Base-by-base conservation (phyloP, 2,797 vertebrate genomes). In the Philypnodon macrostomus region DNA sequence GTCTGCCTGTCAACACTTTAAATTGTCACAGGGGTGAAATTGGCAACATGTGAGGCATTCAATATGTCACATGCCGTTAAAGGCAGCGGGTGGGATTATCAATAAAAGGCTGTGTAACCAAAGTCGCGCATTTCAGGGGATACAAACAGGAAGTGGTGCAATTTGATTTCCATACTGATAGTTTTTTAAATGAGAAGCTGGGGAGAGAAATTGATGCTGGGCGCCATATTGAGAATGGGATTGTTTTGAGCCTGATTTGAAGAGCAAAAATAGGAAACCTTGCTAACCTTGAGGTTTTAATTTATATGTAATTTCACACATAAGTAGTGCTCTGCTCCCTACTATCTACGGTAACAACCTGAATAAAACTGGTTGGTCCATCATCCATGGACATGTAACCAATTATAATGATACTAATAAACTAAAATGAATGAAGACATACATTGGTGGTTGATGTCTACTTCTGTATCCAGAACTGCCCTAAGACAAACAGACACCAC, bases 111-210 rank as follows among this genome's bases (percentile, higher is more conserved):
- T 39, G 47, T 61, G 45, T 63, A 72, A 77, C 58, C 53, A 70
- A 58, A 70, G 42, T 21, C 8, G 65, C 0, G 5, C 1, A 40
- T 17, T 72, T 60, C 63, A 12, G 33, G 14, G 17, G 13, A 56
- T 50, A 67, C 46, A 72, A 74, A 75, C 67, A 79, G 59, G 64
- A 79, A 72, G 66, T 63, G 15, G 30, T 52, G 63, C 52, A 58
- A 71, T 77, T 80, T 80, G 44, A 84, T 81, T 83, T 81, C 66
- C 70, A 83, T 84, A 67, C 65, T 75, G 67, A 80, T 70, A 40
- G 73, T 69, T 75, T 76, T 68, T 47, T 37, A 75, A 77, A 75
- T 70, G 60, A 71, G 55, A 75, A 75, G 38, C 58, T 41, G 50
- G 7, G 21, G 52, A 51, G 53, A 45, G 33, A 68, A 72, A 70